A percentile compares a stretch with the other conserved stretches of the same genome.
These are phyloP conservation scores for Sus scrofa DNA, from an alignment of 2,113 vertebrate genomes.

Conservation along the genomic window DNA sequence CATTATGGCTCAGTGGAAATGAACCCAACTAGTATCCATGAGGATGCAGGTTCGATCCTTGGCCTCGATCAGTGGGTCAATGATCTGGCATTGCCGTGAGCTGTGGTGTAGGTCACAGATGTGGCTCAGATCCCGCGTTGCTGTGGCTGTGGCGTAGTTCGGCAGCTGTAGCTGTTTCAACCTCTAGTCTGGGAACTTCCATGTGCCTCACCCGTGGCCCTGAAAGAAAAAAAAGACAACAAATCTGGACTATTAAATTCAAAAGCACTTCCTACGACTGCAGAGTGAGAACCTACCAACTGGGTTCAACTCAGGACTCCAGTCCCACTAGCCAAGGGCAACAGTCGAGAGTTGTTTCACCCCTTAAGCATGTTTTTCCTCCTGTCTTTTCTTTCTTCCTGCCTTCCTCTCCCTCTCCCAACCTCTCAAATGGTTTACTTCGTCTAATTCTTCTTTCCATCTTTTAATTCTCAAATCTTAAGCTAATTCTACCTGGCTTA, in stretches of 20 bases:
- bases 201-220: too few relatives aligned
- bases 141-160: too few relatives aligned
- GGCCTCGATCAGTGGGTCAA: too few relatives aligned
- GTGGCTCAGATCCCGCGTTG: too few relatives aligned
- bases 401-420: background rate
- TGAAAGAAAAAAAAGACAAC: background rate
- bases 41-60: too few relatives aligned
- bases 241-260: background rate
- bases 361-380: accelerated
- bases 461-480: background rate
- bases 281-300: background rate
- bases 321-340: background rate
- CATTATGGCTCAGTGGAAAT: too few relatives aligned
- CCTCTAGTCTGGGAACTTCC: too few relatives aligned
- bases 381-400: background rate
- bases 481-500: background rate
- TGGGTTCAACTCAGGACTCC: background rate
- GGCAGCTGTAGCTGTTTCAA: too few relatives aligned
- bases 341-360: background rate
- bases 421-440: background rate
- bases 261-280: background rate
- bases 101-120: too few relatives aligned
- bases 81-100: too few relatives aligned
- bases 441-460: background rate
- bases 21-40: too few relatives aligned